These are phyloP conservation scores for Ladona fulva DNA, from an alignment of 1,140 invertebrate species.

Conservation along the genomic window DNA sequence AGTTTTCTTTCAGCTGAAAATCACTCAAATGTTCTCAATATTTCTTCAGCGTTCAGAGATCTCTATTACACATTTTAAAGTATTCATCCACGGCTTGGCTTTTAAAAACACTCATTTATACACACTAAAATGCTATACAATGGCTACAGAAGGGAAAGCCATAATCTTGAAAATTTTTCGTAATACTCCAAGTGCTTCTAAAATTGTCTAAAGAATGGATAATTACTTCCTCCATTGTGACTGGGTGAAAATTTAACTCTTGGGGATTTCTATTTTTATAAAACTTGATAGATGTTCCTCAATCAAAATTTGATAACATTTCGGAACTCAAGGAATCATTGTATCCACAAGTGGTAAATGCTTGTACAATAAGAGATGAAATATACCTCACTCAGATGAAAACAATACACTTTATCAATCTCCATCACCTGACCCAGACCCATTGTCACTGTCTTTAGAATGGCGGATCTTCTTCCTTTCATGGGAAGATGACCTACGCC, in stretches of 20 bases:
- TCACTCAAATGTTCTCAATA: not conserved
- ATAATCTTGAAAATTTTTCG: not conserved
- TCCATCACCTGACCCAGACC: not conserved
- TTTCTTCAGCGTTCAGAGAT: not conserved
- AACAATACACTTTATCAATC: not conserved
- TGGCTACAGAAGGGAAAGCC: not conserved
- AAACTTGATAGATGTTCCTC: too few species aligned
- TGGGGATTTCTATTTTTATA: too few species aligned
- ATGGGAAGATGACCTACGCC: not conserved
- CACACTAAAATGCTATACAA: constrained; percentile 6
- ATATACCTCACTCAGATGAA: not conserved
- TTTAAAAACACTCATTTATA: constrained; percentile 1
- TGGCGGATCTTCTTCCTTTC: not conserved
- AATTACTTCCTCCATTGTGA: not conserved
- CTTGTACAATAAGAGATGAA: not conserved
- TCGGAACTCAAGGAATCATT: not conserved
- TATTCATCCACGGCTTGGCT: not conserved
- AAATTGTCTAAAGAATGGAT: not conserved
- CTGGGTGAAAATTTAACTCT: too few species aligned
- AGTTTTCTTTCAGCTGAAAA: not conserved
- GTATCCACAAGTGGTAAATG: constrained; percentile 4
- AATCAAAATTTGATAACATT: too few species aligned
- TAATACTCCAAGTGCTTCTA: not conserved
- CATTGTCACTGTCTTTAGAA: not conserved
- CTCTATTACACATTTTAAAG: not conserved